Evolutionary conservation across 2,888 invertebrate genomes (phyloP).

Genomic region (Amphipoea lucens): DNA sequence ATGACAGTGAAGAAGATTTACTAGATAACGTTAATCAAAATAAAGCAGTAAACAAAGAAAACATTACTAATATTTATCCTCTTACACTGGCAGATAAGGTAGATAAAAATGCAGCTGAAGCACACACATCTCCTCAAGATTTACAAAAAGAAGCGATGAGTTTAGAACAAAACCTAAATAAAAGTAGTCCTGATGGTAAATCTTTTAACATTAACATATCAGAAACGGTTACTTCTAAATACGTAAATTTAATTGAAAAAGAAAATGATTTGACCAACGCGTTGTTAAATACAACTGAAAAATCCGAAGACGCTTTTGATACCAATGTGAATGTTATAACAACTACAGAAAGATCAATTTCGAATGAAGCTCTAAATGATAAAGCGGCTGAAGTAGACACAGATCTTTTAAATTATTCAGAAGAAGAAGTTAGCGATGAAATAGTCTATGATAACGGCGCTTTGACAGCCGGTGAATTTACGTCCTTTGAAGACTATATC

Average conservation of each 20-base stretch:
- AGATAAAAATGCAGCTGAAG: not conserved
- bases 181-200: not conserved
- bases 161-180: not conserved
- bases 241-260: not conserved
- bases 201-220: not conserved
- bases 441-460: not conserved
- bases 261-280: not conserved
- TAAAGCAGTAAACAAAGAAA: not conserved
- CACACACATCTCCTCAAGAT: not conserved
- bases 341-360: slow-evolving; percentile 8
- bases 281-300: slow-evolving; percentile 1
- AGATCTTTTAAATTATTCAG: not conserved
- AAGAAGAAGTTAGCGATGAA: not conserved
- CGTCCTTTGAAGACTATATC: slow-evolving; percentile 13
- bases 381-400: not conserved
- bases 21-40: not conserved
- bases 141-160: not conserved
- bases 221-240: not conserved
- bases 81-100: not conserved
- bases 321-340: not conserved
- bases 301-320: not conserved
- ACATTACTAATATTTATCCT: not conserved
- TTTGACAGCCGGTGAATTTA: not conserved
- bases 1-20: slow-evolving; percentile 10
- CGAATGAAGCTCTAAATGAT: not conserved